Evolutionary conservation across 2,113 vertebrate species (phyloP).

Genomic region (Chloebia gouldiae): DNA sequence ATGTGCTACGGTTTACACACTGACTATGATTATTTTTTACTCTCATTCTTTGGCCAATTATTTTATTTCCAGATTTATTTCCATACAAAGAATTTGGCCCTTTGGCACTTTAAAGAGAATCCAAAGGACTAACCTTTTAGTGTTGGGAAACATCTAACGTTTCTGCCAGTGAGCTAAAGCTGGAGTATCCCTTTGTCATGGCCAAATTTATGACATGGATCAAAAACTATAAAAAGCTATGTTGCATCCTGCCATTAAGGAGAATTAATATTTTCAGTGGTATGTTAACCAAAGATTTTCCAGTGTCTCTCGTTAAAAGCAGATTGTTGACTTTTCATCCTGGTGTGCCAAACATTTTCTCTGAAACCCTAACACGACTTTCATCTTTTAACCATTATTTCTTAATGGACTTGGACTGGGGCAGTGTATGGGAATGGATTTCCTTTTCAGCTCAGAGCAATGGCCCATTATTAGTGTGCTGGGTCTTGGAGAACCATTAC

Average conservation of each 20-base stretch:
- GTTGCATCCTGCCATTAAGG: conserved; percentile 81
- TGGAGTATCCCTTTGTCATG: conserved; percentile 75
- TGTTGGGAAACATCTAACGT: conserved; percentile 65
- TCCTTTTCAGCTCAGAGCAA: conserved; percentile 69
- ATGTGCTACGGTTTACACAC: background rate
- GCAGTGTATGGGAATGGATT: conserved; percentile 64
- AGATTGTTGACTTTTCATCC: conserved; percentile 79
- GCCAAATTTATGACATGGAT: conserved; percentile 80
- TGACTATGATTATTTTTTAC: background rate
- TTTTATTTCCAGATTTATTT: conserved; percentile 44
- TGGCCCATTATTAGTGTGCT: conserved; percentile 69
- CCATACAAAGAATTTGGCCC: conserved; percentile 42
- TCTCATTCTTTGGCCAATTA: background rate
- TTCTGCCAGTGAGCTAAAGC: conserved; percentile 72
- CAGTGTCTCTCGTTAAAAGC: conserved; percentile 80
- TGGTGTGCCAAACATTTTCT: conserved; percentile 81
- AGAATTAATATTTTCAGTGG: conserved; percentile 81
- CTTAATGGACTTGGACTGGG: conserved; percentile 80
- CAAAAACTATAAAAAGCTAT: conserved; percentile 79
- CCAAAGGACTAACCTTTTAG: conserved; percentile 59
- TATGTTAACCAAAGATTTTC: conserved; percentile 78
- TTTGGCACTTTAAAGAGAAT: conserved; percentile 51
- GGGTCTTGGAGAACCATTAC: conserved; percentile 71
- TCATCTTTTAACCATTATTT: conserved; percentile 81
- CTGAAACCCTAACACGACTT: conserved; percentile 76